phyloP scores from a whole-genome alignment of 2,888 invertebrate species.

The Drosophila kambysellisi region DNA sequence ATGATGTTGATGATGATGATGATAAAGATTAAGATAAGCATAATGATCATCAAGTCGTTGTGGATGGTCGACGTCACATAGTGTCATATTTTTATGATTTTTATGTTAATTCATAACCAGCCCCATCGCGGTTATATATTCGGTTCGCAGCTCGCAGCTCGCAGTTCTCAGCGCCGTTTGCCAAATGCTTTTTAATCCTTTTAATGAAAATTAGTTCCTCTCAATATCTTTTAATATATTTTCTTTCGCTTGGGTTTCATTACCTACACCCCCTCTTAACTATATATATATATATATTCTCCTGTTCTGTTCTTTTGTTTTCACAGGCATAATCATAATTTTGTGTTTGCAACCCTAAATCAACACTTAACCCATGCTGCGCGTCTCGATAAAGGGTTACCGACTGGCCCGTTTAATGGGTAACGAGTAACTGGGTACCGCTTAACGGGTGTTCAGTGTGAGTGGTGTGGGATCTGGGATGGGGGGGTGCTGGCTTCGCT shows the following conservation, averaged over 20 bases:
- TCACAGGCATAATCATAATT: slow-evolving; percentile 83
- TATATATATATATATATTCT: neutral
- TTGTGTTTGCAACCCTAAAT: slow-evolving; percentile 83
- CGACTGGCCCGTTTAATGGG: slow-evolving; percentile 28
- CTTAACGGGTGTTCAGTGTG: slow-evolving; percentile 4
- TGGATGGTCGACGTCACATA: slow-evolving; percentile 51
- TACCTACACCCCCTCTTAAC: slow-evolving; percentile 16
- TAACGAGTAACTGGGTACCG: slow-evolving; percentile 19
- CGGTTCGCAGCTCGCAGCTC: slow-evolving; percentile 9
- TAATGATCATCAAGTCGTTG: slow-evolving; percentile 22
- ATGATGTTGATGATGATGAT: slow-evolving; percentile 6
- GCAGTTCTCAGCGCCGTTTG: slow-evolving; percentile 22
- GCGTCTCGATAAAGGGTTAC: slow-evolving; percentile 71
- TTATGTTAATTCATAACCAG: slow-evolving; percentile 80
- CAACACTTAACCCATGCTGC: slow-evolving; percentile 75
- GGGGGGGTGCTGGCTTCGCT: neutral
- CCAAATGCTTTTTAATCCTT: slow-evolving; percentile 83
- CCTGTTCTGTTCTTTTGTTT: slow-evolving; percentile 62
- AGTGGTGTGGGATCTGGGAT: neutral
- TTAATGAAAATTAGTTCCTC: slow-evolving; percentile 84
- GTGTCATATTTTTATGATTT: slow-evolving; percentile 81
- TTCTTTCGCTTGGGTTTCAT: slow-evolving; percentile 72
- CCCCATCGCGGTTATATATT: slow-evolving; percentile 35
- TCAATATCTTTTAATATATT: slow-evolving; percentile 83
- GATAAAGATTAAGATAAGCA: slow-evolving; percentile 6